Evolutionary conservation across 2,888 invertebrate species (phyloP), one percentile per base, ranked within the genome.

Genomic region (Drosophila affinis): DNA sequence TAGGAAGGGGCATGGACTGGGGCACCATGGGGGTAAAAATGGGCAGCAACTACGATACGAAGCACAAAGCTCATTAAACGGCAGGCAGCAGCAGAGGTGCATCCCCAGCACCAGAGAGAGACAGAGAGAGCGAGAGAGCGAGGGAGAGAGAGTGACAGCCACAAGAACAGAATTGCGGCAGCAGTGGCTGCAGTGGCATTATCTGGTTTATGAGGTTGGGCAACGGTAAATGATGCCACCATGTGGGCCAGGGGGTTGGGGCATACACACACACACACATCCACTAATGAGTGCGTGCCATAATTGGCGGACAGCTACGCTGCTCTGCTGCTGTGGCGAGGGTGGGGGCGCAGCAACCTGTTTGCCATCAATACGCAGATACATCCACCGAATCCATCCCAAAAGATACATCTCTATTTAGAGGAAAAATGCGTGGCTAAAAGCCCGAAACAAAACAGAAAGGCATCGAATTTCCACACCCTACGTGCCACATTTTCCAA

Each of bases 131-230:
- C 0, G 24, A 5, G 24, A 24, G 24, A 24, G 24, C 2, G 5
- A 24, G 24, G 0, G 24, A 0, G 24, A 24, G 24, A 62, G 27
- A 46, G 21, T 32, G n/a, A 48, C 64, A 65, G 53, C 55, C 17
- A 29, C 56, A 24, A 44, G 53, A 54, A 55, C 67, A 75, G 65
- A 75, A 75, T 72, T 72, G 75, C 71, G 62, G 62, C 62, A 54
- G 75, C 56, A 72, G 72, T 48, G 62, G 62, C 62, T 51, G 75
- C 56, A 72, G 67, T 48, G 72, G 62, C 63, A 75, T 74, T 77
- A 84, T 75, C 80, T 77, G 74, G 79, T 72, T 79, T 80, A 81
- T 75, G 75, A 83, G 85, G 76, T 79, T 81, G 75, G 51, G 27
- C 71, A 82, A 83, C 83, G 77, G 85, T 85, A 85, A 82, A 79